These are phyloP conservation scores for Cataglyphis hispanica DNA, from an alignment of 1,140 invertebrate species.

Conservation along the genomic window DNA sequence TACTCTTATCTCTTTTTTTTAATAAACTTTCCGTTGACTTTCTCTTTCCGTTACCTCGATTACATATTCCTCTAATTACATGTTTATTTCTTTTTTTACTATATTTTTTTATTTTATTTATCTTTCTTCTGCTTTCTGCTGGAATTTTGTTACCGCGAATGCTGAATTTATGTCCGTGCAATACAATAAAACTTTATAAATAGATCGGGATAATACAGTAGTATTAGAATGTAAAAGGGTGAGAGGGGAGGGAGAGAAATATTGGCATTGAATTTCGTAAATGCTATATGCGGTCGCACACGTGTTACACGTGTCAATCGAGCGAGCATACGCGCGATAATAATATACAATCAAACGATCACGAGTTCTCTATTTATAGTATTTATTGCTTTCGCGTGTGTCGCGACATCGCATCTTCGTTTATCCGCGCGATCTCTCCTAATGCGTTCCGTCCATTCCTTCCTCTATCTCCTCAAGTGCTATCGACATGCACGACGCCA, in stretches of 20 bases:
- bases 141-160: neutral
- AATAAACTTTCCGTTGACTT: neutral
- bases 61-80: neutral
- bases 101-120: neutral
- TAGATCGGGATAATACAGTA: neutral
- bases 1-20: too few species aligned
- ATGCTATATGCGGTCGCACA: neutral
- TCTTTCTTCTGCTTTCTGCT: neutral
- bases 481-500: neutral
- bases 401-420: neutral
- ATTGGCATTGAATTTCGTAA: conserved; percentile 16
- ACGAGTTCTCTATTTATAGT: conserved; percentile 34
- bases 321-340: conserved; percentile 21
- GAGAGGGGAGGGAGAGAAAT: neutral
- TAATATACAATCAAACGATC: conserved; percentile 35
- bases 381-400: neutral
- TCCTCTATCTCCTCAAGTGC: conserved; percentile 12
- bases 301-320: conserved; percentile 15
- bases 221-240: neutral
- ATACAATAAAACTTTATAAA: neutral
- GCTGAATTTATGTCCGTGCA: neutral
- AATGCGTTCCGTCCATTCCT: conserved; percentile 4
- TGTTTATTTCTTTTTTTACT: neutral
- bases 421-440: neutral
- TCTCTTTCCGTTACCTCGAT: too few species aligned